Base-by-base conservation (phyloP, 2,113 vertebrate species). In the Pelmatolapia mariae region DNA sequence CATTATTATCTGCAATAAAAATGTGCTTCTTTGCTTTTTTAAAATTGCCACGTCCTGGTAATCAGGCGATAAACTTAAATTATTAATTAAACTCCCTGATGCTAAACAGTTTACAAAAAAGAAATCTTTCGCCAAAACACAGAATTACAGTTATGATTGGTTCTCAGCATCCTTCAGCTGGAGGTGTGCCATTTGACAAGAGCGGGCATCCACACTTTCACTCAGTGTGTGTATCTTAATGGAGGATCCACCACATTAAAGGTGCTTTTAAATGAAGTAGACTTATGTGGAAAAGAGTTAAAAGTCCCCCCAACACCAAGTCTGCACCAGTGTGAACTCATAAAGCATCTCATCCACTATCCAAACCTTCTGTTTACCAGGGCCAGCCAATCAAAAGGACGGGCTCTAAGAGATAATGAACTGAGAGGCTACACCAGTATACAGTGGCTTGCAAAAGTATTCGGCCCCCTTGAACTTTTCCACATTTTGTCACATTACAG, bases 31-130 rank as follows among this genome's bases (percentile, higher is more conserved):
- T 29, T 57, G 24, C 56, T 29, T 59, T 59, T 57, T 54, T 3
- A 0, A 59, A 59, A 59, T 29, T 29, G 56, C 24, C 56, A 59
- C 3, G 1, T 59, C 24, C 13, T 59, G 8, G 0, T 36, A 63
- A 2, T 19, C 59, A 19, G 31, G 6, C 2, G 0, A 7, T 63
- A 36, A 63, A 11, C 29, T 63, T 0, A 19, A 33, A 63, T 63
- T 36, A 63, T 36, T 36, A 63, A 63, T 36, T 36, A 63, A 63
- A 19, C 31, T 63, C 0, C 0, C 16, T 63, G 59, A 63, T 7
- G 1, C 29, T 33, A 61, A 33, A 61, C 57, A 61, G 57, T 61
- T 19, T 61, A 1, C 29, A 33, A 7, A 11, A 63, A 63, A 63
- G 0, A 63, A 63, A 63, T 63, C 0, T 63, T 63, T 63, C 2